phyloP scores from a whole-genome alignment of 2,113 vertebrate genomes.

The Bos javanicus region DNA sequence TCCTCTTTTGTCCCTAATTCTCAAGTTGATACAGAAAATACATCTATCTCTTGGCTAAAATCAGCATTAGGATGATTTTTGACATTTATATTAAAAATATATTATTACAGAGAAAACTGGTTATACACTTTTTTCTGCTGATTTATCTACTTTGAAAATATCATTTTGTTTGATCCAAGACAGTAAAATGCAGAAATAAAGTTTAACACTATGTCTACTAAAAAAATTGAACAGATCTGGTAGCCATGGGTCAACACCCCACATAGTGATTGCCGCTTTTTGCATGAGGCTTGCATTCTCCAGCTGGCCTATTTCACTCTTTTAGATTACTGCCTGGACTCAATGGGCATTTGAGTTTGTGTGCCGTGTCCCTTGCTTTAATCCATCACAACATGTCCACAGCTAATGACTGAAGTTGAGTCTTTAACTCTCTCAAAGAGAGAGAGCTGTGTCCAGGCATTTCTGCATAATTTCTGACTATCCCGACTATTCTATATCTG shows the following conservation, averaged over 20 bases:
- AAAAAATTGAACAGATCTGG: neutral
- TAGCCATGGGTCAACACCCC: neutral
- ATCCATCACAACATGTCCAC: neutral
- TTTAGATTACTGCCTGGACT: neutral
- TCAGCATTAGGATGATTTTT: neutral
- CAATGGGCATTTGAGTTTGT: neutral
- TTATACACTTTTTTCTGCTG: neutral
- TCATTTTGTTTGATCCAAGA: neutral
- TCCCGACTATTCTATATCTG: rapidly evolving
- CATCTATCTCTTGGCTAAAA: neutral
- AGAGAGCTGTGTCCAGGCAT: neutral
- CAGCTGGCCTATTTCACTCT: neutral
- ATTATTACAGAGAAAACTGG: neutral
- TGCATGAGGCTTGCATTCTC: neutral
- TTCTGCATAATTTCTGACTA: neutral
- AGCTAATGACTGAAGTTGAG: neutral
- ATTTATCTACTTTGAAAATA: neutral
- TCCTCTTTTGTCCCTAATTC: neutral
- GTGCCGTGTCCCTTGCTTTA: neutral
- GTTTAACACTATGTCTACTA: neutral
- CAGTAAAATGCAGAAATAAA: neutral
- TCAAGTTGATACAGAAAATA: neutral
- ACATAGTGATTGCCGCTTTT: neutral
- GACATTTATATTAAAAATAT: neutral
- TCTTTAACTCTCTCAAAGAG: neutral